Evolutionary conservation across 2,797 vertebrate species (phyloP).

Genomic region (Xiphophorus birchmanni): DNA sequence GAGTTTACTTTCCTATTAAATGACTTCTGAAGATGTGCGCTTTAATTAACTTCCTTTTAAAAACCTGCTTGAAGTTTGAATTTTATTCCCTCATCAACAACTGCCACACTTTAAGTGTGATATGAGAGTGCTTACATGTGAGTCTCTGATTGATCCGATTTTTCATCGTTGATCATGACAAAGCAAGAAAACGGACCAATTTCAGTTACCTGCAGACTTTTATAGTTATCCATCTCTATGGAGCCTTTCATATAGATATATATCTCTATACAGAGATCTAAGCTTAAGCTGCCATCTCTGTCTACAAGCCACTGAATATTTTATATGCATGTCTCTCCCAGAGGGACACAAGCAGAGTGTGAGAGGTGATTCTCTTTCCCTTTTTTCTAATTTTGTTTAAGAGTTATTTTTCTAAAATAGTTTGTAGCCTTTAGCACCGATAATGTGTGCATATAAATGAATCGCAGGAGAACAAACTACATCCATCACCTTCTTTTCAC

Average conservation of each 20-base stretch:
- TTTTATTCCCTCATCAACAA: neutral
- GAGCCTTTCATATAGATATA: too few relatives aligned
- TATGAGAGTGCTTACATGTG: neutral
- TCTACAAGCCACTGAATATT: conserved; percentile 66
- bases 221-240: neutral
- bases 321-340: conserved; percentile 38
- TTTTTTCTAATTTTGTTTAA: conserved; percentile 8
- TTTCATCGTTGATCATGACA: neutral
- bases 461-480: conserved; percentile 1
- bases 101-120: neutral
- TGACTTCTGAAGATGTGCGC: neutral
- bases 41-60: neutral
- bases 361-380: neutral
- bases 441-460: conserved; percentile 14
- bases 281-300: conserved; percentile 44
- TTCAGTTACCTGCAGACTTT: conserved; percentile 9
- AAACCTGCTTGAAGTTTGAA: neutral
- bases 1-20: neutral
- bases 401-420: conserved; percentile 8
- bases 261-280: conserved; percentile 15
- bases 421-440: conserved; percentile 4
- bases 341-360: conserved; percentile 31
- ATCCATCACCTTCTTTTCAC: conserved; percentile 14
- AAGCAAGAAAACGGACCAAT: neutral
- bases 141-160: neutral